phyloP scores from a whole-genome alignment of 2,888 invertebrate species.

The Hypomecis atomaria region DNA sequence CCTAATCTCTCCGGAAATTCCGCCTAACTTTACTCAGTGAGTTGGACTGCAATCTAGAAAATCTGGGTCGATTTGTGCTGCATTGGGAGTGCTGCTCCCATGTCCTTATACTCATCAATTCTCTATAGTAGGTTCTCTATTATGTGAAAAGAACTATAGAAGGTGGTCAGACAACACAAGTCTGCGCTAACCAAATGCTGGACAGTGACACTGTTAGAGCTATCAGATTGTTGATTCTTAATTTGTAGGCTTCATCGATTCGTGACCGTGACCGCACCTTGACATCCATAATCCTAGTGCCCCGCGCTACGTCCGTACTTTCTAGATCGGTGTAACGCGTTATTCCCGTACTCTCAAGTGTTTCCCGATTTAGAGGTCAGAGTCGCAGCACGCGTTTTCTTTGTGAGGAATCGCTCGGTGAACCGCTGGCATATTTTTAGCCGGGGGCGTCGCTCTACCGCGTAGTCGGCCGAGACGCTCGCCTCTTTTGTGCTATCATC shows the following conservation, averaged over 20 bases:
- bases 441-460: slow-evolving; percentile 73
- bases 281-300: slow-evolving; percentile 43
- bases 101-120: no score
- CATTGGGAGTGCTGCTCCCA: no score
- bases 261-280: slow-evolving; percentile 50
- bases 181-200: no score
- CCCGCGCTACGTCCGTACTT: slow-evolving; percentile 31
- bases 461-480: slow-evolving; percentile 34
- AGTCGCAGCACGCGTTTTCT: slow-evolving; percentile 67
- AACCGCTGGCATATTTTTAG: slow-evolving; percentile 79
- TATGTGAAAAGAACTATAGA: no score
- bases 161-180: no score
- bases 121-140: no score
- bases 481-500: slow-evolving; percentile 52
- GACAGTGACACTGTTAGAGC: no score
- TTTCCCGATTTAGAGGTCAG: slow-evolving; percentile 74
- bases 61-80: background rate
- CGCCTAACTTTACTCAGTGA: background rate
- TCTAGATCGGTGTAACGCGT: slow-evolving; percentile 48
- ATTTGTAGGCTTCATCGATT: slow-evolving; percentile 43
- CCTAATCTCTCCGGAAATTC: background rate
- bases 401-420: slow-evolving; percentile 77
- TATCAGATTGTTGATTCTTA: background rate
- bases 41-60: background rate
- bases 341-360: slow-evolving; percentile 49